phyloP scores from a whole-genome alignment of 1,140 invertebrate species.

The Formica exsecta region DNA sequence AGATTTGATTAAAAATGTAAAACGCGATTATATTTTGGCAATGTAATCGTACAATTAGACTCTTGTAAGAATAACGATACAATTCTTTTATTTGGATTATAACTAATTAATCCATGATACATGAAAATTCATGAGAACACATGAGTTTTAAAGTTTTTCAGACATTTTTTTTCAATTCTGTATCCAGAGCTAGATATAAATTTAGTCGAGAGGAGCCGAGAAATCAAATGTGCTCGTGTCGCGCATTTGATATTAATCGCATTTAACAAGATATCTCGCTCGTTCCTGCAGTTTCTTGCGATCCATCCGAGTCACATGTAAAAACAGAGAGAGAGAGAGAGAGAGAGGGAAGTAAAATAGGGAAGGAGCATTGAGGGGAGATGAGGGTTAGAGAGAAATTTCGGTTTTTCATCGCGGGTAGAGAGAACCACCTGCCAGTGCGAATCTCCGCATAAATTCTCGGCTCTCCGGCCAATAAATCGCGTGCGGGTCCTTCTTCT shows the following conservation, averaged over 20 bases:
- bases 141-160: background rate
- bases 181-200: background rate
- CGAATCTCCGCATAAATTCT: slow-evolving; percentile 84
- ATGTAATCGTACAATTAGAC: background rate
- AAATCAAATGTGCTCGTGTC: slow-evolving; percentile 25
- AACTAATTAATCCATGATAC: background rate
- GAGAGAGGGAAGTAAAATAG: background rate
- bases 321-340: background rate
- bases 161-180: background rate
- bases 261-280: slow-evolving; percentile 9
- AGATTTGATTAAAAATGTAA: background rate
- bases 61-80: background rate
- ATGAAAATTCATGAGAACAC: background rate
- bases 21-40: background rate
- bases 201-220: slow-evolving; percentile 13
- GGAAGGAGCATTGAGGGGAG: background rate
- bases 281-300: slow-evolving; percentile 9
- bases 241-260: slow-evolving; percentile 33
- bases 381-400: slow-evolving; percentile 52
- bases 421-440: slow-evolving; percentile 80
- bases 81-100: background rate
- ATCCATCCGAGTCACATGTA: background rate
- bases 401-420: slow-evolving; percentile 70
- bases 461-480: slow-evolving; percentile 81
- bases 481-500: slow-evolving; percentile 64